Evolutionary conservation across 1,140 invertebrate species (phyloP).

Genomic region (Tetraneura akinire): DNA sequence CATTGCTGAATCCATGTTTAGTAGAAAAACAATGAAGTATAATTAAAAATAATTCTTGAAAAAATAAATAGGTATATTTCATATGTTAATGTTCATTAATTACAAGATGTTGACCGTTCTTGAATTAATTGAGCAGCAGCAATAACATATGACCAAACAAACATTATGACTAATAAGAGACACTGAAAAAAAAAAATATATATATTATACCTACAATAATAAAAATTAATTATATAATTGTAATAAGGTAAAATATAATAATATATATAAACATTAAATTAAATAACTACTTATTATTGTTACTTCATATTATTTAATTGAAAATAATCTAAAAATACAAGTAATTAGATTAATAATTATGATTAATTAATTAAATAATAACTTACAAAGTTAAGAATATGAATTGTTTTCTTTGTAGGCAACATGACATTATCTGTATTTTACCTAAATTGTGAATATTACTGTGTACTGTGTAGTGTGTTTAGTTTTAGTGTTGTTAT

Average conservation of each 20-base stretch:
- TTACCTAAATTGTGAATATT: too few relatives aligned
- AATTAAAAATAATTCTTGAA: not conserved
- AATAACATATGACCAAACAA: constrained; percentile 45
- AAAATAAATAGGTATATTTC: not conserved
- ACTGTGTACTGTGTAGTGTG: too few relatives aligned
- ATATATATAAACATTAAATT: too few relatives aligned
- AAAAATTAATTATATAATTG: too few relatives aligned
- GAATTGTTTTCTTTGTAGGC: constrained; percentile 20
- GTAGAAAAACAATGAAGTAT: too few relatives aligned
- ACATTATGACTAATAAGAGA: not conserved
- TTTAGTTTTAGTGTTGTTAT: too few relatives aligned
- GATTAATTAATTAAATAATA: not conserved
- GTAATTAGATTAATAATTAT: not conserved
- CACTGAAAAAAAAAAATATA: not conserved
- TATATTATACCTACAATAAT: not conserved
- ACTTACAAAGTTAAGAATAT: constrained; percentile 25
- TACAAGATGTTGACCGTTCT: constrained; percentile 16
- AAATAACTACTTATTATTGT: too few relatives aligned
- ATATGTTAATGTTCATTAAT: not conserved
- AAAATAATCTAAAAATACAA: too few relatives aligned
- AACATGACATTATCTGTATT: not conserved
- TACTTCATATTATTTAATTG: too few relatives aligned
- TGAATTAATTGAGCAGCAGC: constrained; percentile 33
- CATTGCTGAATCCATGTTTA: not conserved
- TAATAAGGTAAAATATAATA: too few relatives aligned